phyloP scores from a whole-genome alignment of 1,140 invertebrate genomes.

The Conus ventricosus region DNA sequence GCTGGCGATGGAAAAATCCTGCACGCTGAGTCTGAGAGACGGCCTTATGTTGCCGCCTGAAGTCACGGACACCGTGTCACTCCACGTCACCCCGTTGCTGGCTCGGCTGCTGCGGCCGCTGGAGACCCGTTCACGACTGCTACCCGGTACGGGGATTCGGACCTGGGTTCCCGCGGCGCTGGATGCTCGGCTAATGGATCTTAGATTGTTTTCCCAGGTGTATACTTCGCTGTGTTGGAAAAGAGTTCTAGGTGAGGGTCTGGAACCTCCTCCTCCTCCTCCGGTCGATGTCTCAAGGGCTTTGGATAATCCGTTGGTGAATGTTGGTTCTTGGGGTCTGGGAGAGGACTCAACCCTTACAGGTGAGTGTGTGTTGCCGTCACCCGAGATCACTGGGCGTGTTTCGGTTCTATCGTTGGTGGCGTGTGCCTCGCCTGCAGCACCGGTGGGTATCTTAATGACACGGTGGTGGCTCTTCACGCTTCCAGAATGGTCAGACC shows the following conservation, averaged over 20 bases:
- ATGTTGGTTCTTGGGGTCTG: no score
- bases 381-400: no score
- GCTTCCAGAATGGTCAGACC: neutral
- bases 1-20: neutral
- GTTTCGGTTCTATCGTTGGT: neutral
- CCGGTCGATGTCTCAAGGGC: no score
- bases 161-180: constrained; percentile 14
- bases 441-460: no score
- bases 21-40: neutral
- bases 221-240: neutral
- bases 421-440: no score
- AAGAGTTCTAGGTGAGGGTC: neutral
- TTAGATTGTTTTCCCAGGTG: constrained; percentile 20
- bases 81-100: neutral
- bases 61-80: neutral
- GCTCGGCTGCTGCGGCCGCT: no score
- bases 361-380: neutral
- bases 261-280: neutral
- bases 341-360: no score
- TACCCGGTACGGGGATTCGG: neutral
- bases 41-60: neutral
- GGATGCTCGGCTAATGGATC: neutral
- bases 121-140: neutral
- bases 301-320: no score
- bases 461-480: no score